Evolutionary conservation across 2,888 invertebrate species (phyloP), one percentile per base, ranked within the genome.

Genomic region (Epinotia ramella): DNA sequence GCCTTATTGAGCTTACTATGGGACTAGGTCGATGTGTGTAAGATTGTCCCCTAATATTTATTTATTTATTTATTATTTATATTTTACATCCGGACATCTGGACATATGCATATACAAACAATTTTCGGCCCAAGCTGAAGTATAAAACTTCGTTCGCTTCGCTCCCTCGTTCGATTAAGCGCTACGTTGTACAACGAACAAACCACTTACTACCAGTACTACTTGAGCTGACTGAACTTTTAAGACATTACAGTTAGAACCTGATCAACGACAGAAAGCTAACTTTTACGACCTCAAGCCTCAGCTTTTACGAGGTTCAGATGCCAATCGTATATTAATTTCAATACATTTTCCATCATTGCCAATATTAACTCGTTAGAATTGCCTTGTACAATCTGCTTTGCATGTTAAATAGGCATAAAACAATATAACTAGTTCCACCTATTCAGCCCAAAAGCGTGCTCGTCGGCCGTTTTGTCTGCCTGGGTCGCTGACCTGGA

Each of bases 351-450:
- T 46, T 12, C 46, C 24, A 46, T 13, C 18, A 64, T 20, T 33
- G 46, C 20, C 44, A 46, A 64, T 67, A 56, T 18, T 53, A 66
- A 66, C 28, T 3, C 16, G 40, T 20, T 24, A 68, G 57, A 68
- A 67, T 56, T 67, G 68, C 44, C 68, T 59, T 68, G 6, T 46
- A 44, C 68, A 68, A 69, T 60, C 44, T 46, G 46, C 59, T 69
- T 69, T 60, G 69, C 69, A 69, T 69, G 69, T 60, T 69, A 59
- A 69, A 69, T 46, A 69, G 59, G 69, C 69, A 60, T 69, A 60
- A 69, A 69, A 46, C 44, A 69, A 24, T 40, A 28, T 16, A 69
- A 69, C 69, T 69, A 59, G 69, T 60, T 69, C 28, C 28, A 46
- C 16, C 69, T 68, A 59, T 68, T 69, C 69, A 60, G 69, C 24